Evolutionary conservation across 2,888 invertebrate species (phyloP), one percentile per base, ranked within the genome.

Genomic region (Megalurothrips usitatus): DNA sequence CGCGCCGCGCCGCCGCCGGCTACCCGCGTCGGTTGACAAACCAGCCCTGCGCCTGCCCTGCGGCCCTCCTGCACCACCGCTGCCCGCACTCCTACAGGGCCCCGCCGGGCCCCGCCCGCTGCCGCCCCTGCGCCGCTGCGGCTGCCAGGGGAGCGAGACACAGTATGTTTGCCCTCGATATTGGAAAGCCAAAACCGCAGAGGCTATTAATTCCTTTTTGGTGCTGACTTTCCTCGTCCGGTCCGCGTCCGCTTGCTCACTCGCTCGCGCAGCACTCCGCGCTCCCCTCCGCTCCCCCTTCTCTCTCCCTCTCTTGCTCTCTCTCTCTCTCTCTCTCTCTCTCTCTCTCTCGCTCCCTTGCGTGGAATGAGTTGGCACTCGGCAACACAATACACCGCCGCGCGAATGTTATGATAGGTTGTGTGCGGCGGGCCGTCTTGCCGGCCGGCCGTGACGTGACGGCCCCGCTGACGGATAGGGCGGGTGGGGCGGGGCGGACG

Each of bases 221-320:
- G 14, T n/a, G 58, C 58, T 58, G 58, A 58, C 34, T 43, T 6
- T 58, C 14, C 58, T 58, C 58, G 14, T 17, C 52, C 2, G 1
- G 14, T 10, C 52, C 52, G 1, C 52, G 1, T 10, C 52, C 19
- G 1, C 52, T 63, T n/a, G 6, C 63, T 63, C 23, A 12, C 63
- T 63, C 63, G 6, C 63, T 63, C 63, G 6, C 63, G 6, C 23
- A n/a, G n/a, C 1, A 1, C n/a, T 1, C 3, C 68, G 23, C 68
- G 0, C 68, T 68, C 68, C 3, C 68, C 23, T 23, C 3, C 68
- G 1, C 68, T 68, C 68, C 23, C 68, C 23, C 23, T 68, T 68
- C 68, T 68, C 68, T 23, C 68, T 68, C 68, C 23, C 68, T 68
- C 68, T 68, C 68, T 23, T 23, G 23, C 68, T 23, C 68, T 68